Base-by-base conservation (phyloP, 2,888 invertebrate genomes). In the Ophion costatus region DNA sequence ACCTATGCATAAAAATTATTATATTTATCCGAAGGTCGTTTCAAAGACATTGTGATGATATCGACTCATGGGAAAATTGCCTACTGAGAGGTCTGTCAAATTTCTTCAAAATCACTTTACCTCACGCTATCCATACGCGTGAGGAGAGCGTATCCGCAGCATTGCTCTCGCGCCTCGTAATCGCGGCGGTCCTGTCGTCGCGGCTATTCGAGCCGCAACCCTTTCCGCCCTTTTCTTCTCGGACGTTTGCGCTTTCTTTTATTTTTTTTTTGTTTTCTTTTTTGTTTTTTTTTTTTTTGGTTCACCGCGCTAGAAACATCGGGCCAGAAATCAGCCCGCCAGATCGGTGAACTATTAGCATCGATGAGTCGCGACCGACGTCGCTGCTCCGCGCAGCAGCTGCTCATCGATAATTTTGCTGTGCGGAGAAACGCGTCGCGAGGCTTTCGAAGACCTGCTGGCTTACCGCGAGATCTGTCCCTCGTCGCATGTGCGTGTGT, bases 321-420 rank as follows among this genome's bases (percentile, higher is more conserved):
- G 45, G 38, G 17, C 42, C 7, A 51, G 51, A 71, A 64, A 64
- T 20, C 7, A 59, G 59, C 63, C 64, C 75, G 64, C 82, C 56
- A 66, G 66, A 85, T 87, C 73, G 74, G 51, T 81, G 22, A 80
- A 76, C 79, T 86, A 86, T 89, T 87, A 86, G 84, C 83, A 84
- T 86, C 88, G 89, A 87, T 89, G 89, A 88, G 83, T 79, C 85
- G 22, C 45, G 85, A 84, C 76, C 63, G 59, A 14, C 51, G 70
- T 76, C 24, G 78, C 79, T 80, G 79, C 74, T 86, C 84, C 71
- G 77, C 82, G 70, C 74, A 70, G 74, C 84, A 79, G 75, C 84
- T 83, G 64, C 86, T 90, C 90, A 91, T 88, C 90, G 90, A 91
- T 91, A 90, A 91, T 89, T 91, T 89, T 88, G 89, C 76, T 79